Base-by-base conservation (phyloP, 2,797 vertebrate genomes). In the Rhinichthys osculus region DNA sequence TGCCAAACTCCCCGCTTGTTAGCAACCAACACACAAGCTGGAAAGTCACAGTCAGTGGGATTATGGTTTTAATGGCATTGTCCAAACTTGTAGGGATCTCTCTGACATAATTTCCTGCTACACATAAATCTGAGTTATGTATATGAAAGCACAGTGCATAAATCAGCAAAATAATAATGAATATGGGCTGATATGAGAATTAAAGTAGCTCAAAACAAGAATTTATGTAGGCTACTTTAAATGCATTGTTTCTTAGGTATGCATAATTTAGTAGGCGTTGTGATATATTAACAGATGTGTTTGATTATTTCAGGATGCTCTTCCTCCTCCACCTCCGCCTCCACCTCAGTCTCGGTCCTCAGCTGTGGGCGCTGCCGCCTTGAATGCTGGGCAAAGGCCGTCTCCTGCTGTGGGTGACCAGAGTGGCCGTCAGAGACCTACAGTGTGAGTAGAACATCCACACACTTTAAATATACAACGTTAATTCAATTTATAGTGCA, bases 271-370 rank as follows among this genome's bases (percentile, higher is more conserved):
- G 35, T 59, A 16, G 50, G 52, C 2, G 33, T 59, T 8, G 4
- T 57, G 13, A 23, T 47, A 14, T 47, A 67, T 67, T 80, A 80
- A 80, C 23, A 7, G 33, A 77, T 27, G 9, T 80, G 47, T 69
- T 71, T n/a, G 0, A 47, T 62, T 57, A 4, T 76, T 80, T 73
- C 35, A 99, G 98, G 97, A 96, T 90, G 93, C 96, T 91, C 97
- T 98, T 89, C 98, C 98, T 57, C 98, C 98, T 59, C 96, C 97
- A 5, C 97, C 98, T 0, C 96, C 97, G 7, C 97, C 98, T 0
- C 98, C 98, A 14, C 98, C 97, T 59, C 97, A 98, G 88, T 97
- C 96, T 1, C 95, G 96, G 89, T 94, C 95, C 87, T 94, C 96
- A 79, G 91, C 95, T 7, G 89, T 96, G 44, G 94, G 96, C 42